These are phyloP conservation scores for Lepidurus apus DNA, from an alignment of 1,140 invertebrate genomes.

Conservation along the genomic window DNA sequence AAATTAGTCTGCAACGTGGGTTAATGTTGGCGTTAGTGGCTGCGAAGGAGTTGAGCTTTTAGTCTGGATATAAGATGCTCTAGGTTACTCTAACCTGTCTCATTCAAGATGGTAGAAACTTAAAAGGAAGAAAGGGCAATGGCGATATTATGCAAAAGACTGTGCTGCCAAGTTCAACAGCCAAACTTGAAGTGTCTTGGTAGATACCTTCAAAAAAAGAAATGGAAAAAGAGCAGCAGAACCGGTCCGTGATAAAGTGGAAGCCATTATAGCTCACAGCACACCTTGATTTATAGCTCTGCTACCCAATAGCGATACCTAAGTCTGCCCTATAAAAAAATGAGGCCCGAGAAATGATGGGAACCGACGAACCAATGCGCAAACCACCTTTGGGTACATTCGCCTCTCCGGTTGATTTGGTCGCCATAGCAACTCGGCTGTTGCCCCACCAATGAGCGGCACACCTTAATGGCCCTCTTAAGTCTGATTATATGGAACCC, in stretches of 20 bases:
- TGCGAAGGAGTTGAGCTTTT: too few relatives aligned
- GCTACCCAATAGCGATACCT: not conserved
- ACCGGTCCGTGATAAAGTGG: not conserved
- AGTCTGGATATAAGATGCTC: too few relatives aligned
- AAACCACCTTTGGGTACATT: not conserved
- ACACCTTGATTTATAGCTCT: conserved; percentile 7
- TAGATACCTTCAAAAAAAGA: not conserved
- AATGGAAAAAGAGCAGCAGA: not conserved
- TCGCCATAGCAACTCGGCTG: not conserved
- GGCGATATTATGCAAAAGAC: not conserved
- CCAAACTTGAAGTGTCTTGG: not conserved
- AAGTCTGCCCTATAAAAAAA: conserved; percentile 18
- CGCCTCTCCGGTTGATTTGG: not conserved
- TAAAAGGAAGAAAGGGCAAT: too few relatives aligned
- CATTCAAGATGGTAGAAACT: too few relatives aligned
- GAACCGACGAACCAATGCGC: not conserved
- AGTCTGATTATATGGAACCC: conserved; percentile 15
- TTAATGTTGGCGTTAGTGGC: too few relatives aligned
- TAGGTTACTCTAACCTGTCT: too few relatives aligned
- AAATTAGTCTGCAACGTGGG: too few relatives aligned
- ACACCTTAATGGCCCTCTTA: conserved; percentile 8
- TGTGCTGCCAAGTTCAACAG: not conserved
- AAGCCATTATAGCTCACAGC: not conserved
- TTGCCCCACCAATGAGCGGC: conserved; percentile 16
- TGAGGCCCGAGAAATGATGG: not conserved